Evolutionary conservation across 2,113 vertebrate species (phyloP).

Genomic region (Festucalex cinctus): DNA sequence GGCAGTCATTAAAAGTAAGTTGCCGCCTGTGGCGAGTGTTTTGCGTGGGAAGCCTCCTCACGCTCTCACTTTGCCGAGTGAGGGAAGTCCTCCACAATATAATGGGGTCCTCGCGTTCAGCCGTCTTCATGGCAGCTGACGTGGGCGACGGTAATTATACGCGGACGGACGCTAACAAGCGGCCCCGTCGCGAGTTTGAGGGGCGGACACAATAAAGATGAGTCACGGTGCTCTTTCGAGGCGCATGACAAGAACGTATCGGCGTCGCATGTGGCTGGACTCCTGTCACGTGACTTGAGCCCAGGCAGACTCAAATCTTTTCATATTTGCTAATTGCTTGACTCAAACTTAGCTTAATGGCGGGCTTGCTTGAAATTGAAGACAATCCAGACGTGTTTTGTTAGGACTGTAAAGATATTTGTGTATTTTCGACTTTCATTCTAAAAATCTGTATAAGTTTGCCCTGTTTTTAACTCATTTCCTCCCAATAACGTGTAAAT

Average conservation of each 20-base stretch:
- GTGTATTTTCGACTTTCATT: no score
- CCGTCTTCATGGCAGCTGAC: conserved; percentile 43
- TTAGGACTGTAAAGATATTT: no score
- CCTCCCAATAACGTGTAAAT: no score
- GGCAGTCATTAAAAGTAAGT: not conserved
- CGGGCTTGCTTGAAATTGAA: no score
- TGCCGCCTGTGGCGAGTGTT: not conserved
- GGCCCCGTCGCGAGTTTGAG: conserved; percentile 29
- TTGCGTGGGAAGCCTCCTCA: not conserved
- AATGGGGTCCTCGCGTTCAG: conserved; percentile 19
- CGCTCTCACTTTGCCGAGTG: conserved; percentile 4
- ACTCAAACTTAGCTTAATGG: no score
- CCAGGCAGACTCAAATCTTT: no score
- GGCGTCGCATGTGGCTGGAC: not conserved
- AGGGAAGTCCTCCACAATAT: conserved; percentile 19
- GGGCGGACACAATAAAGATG: conserved; percentile 34
- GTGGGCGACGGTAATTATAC: conserved; percentile 54
- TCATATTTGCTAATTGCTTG: no score
- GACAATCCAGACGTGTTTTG: no score
- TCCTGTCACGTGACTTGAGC: not conserved
- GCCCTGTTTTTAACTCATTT: no score
- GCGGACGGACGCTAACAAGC: conserved; percentile 41
- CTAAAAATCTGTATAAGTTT: no score
- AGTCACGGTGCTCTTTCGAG: conserved; percentile 54
- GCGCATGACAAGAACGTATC: conserved; percentile 26